Conservation (phyloP, 1,140 invertebrate species). For the Drosophila pectinifera region DNA sequence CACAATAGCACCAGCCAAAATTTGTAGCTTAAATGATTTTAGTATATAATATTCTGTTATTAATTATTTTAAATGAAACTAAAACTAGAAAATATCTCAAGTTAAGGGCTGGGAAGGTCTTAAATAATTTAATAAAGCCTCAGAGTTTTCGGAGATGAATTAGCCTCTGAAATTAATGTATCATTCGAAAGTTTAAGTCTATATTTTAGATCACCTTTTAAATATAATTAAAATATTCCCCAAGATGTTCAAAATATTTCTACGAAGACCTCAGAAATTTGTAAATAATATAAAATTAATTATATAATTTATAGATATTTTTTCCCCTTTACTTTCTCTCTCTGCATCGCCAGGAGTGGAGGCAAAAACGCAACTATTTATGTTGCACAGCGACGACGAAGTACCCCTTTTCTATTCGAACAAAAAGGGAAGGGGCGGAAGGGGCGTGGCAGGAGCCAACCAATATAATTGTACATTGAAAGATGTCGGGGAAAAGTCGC, state of each 20-base stretch:
- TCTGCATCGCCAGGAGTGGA: neutral
- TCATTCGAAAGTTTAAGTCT: no score
- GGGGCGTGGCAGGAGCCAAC: constrained; percentile 14
- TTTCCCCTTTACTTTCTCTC: neutral
- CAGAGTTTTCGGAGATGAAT: neutral
- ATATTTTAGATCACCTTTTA: neutral
- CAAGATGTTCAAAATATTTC: neutral
- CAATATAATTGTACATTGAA: constrained; percentile 81
- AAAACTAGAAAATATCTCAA: no score
- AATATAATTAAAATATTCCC: neutral
- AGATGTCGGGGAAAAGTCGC: constrained; percentile 50
- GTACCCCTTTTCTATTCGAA: constrained; percentile 36
- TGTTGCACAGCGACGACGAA: constrained; percentile 67
- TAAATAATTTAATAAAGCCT: neutral
- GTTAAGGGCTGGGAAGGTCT: neutral
- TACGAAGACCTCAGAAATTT: neutral
- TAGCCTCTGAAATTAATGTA: neutral
- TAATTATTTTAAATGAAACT: no score
- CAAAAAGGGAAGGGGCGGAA: neutral
- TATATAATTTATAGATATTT: no score
- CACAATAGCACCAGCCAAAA: no score
- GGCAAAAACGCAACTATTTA: constrained; percentile 75
- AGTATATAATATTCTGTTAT: no score
- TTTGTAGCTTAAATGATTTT: no score
- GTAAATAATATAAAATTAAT: neutral